These are phyloP conservation scores for Apantesis nais DNA, from an alignment of 2,888 invertebrate genomes.

Conservation along the genomic window DNA sequence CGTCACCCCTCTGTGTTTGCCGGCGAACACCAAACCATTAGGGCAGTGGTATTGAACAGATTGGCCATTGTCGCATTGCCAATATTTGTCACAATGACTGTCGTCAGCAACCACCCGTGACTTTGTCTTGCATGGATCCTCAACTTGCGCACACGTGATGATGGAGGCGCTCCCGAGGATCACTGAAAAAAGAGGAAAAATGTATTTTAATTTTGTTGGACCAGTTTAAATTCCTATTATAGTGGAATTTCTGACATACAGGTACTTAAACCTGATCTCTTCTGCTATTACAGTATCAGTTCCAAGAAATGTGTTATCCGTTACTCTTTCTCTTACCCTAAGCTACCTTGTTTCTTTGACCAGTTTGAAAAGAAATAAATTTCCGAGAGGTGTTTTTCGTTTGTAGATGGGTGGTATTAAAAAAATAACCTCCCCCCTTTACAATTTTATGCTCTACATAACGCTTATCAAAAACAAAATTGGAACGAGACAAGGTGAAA, in stretches of 20 bases:
- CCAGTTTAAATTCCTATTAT: background rate
- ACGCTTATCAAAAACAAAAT: no score
- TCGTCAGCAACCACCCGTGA: constrained; percentile 90
- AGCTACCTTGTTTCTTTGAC: no score
- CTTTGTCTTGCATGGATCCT: constrained; percentile 94
- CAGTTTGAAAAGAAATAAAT: no score
- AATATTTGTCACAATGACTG: constrained; percentile 92
- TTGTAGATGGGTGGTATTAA: no score
- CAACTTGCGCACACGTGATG: constrained; percentile 74
- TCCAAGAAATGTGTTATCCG: no score
- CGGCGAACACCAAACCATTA: constrained; percentile 95
- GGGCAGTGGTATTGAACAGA: constrained; percentile 95
- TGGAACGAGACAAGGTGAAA: no score
- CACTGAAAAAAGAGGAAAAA: constrained; percentile 57
- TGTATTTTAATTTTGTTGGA: background rate
- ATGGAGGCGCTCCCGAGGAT: constrained; percentile 60
- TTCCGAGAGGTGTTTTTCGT: no score
- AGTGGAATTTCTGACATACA: background rate
- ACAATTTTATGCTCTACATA: no score
- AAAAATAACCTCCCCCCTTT: no score
- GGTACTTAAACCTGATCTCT: no score
- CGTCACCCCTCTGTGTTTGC: constrained; percentile 94
- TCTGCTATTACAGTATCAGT: background rate
- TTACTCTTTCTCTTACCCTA: no score
- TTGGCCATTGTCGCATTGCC: constrained; percentile 94